Evolutionary conservation across 2,113 vertebrate genomes (phyloP), one percentile per base, ranked within the genome.

Genomic region (Hylia prasina): DNA sequence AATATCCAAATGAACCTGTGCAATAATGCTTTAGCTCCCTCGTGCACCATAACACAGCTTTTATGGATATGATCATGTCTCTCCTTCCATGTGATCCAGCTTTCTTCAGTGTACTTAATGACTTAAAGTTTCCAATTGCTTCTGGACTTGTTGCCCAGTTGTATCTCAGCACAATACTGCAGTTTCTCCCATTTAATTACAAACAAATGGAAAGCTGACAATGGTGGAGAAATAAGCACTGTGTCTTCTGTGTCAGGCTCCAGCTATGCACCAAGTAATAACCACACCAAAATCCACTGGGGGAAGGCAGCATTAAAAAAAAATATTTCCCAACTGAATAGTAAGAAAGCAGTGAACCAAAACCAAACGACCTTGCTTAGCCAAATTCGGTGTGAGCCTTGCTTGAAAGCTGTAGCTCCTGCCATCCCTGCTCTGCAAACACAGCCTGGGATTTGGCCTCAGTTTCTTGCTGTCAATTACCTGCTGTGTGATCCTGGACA

Each of bases 81-180:
- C 65, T 79, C 53, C 40, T 76, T 89, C 54, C 63, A 65, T n/a
- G 39, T 27, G 87, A 91, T 82, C 58, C 78, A 85, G 81, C 54
- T 69, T 91, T 89, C 84, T 91, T 93, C 73, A 82, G 57, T 13
- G 27, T 50, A 40, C 33, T 93, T 65, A 92, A 84, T 90, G 82
- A 95, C 87, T 86, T 82, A 39, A 94, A 97, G 94, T 94, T 97
- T 96, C 94, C 93, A 91, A 87, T 47, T 60, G 82, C 90, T 94
- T 86, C 94, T 92, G 86, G 86, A 92, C 76, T 84, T 71, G 40
- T 40, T 94, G 95, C 88, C 88, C 72, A 68, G 90, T 66, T 92
- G 76, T 45, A 81, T 84, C 80, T 89, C 70, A 79, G 83, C 92
- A 96, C 92, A 97, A 94, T 89, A 66, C 93, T 88, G 64, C 82